A percentile compares a stretch with the other conserved stretches of the same genome.
Evolutionary conservation across 1,140 invertebrate genomes (phyloP).

Genomic region (Drosophila ohnishii): DNA sequence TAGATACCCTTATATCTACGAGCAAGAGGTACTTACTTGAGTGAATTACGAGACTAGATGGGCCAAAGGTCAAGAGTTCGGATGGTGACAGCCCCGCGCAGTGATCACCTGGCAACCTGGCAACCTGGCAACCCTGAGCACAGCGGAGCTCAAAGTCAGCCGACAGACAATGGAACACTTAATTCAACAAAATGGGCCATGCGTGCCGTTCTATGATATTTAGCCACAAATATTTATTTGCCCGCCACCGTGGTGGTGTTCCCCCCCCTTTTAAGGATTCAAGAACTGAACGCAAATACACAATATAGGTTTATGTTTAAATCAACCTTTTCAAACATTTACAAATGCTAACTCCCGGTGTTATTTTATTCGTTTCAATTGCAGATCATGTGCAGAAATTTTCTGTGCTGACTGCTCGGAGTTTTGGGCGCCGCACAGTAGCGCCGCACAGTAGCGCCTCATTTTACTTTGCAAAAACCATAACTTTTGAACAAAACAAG

Average conservation of each 20-base stretch:
- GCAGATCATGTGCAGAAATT: constrained; percentile 92
- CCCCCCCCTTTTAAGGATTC: not conserved
- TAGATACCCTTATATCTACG: not conserved
- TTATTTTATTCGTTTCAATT: constrained; percentile 9
- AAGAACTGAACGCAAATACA: not conserved
- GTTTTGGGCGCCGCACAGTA: constrained; percentile 90
- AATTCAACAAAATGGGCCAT: constrained; percentile 27
- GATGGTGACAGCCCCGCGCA: no score
- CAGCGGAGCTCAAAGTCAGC: not conserved
- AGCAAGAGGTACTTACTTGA: not conserved
- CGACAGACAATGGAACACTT: constrained; percentile 32
- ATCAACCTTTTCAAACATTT: not conserved
- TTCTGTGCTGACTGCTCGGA: constrained; percentile 94
- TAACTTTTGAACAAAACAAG: no score
- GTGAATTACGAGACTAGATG: not conserved
- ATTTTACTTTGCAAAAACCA: no score
- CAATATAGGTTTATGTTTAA: not conserved
- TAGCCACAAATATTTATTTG: constrained; percentile 19
- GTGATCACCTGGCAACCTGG: not conserved
- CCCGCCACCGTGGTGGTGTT: constrained; percentile 1
- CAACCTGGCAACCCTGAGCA: constrained; percentile 7
- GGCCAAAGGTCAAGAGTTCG: not conserved
- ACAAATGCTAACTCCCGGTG: not conserved
- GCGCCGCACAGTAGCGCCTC: no score
- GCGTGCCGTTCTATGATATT: not conserved